Conservation (phyloP, 1,140 invertebrate species). For the Camponotus vicinus region DNA sequence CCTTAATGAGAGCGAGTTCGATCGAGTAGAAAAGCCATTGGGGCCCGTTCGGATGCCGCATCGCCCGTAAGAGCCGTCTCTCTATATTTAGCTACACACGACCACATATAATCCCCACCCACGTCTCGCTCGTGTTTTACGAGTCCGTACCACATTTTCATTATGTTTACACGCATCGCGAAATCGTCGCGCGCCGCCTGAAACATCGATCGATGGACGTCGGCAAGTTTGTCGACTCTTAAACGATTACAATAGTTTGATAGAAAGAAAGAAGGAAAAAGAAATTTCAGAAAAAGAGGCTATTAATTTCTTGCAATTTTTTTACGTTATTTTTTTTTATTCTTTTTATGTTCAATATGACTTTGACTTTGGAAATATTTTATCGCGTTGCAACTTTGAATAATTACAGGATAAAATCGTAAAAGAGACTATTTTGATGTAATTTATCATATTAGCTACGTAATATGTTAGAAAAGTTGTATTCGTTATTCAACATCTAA, state of each 20-base stretch:
- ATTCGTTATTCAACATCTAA: too few species aligned
- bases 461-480: too few species aligned
- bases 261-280: too few species aligned
- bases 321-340: too few species aligned
- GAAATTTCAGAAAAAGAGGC: too few species aligned
- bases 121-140: constrained; percentile 63
- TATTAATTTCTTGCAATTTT: too few species aligned
- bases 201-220: background rate
- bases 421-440: too few species aligned
- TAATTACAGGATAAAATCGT: too few species aligned
- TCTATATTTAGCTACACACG: constrained; percentile 73
- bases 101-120: constrained; percentile 60
- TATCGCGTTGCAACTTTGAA: too few species aligned
- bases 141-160: constrained; percentile 30
- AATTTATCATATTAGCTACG: too few species aligned
- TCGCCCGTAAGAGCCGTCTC: constrained; percentile 69
- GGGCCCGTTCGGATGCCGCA: constrained; percentile 51
- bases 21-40: constrained; percentile 69
- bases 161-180: constrained; percentile 41
- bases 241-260: background rate
- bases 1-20: constrained; percentile 68
- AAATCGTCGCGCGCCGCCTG: constrained; percentile 28
- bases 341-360: too few species aligned
- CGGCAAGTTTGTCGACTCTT: background rate
- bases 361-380: too few species aligned